A percentile compares a stretch with the other conserved stretches of the same genome.
phyloP scores from a whole-genome alignment of 2,888 invertebrate genomes.

The Maniola hyperantus region DNA sequence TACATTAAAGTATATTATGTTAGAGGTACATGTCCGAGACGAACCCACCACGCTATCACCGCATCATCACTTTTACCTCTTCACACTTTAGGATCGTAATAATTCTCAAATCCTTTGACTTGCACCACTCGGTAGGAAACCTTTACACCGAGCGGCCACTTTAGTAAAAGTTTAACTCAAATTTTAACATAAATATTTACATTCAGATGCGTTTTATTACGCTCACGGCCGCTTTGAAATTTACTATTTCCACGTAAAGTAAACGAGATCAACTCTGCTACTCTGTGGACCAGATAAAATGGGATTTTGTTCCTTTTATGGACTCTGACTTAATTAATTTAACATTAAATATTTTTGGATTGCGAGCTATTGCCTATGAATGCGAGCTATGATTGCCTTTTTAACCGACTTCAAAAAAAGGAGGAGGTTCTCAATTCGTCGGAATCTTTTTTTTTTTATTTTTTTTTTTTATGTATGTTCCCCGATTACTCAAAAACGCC shows the following conservation, averaged over 20 bases:
- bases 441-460: too few relatives aligned
- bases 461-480: too few relatives aligned
- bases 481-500: too few relatives aligned
- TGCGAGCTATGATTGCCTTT: neutral
- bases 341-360: conserved; percentile 1
- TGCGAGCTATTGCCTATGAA: too few relatives aligned
- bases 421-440: too few relatives aligned
- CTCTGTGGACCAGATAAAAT: conserved; percentile 18
- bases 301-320: neutral
- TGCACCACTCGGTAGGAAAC: conserved; percentile 40
- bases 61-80: too few relatives aligned
- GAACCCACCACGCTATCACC: too few relatives aligned
- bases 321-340: conserved; percentile 13
- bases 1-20: too few relatives aligned
- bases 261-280: conserved; percentile 19
- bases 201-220: conserved; percentile 59
- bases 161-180: conserved; percentile 61
- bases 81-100: too few relatives aligned
- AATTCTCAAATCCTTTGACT: too few relatives aligned
- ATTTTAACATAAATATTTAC: conserved; percentile 68
- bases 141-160: conserved; percentile 46
- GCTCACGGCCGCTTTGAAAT: conserved; percentile 39
- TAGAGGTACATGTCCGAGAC: too few relatives aligned
- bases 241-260: conserved; percentile 35
- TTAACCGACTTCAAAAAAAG: too few relatives aligned